Conservation (phyloP, 1,140 invertebrate species). For the Zaprionus lachaisei region DNA sequence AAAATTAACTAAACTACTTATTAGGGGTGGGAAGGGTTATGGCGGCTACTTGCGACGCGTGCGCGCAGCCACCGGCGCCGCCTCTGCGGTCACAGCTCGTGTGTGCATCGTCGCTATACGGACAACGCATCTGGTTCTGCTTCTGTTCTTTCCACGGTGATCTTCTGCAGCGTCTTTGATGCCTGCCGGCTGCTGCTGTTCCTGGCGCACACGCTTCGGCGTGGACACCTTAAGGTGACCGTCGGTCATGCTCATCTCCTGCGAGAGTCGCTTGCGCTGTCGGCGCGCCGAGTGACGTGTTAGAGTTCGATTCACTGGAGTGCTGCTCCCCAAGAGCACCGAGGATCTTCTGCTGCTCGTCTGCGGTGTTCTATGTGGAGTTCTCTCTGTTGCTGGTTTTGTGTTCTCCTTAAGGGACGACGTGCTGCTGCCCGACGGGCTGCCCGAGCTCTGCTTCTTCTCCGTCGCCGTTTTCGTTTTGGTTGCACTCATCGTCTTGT, state of each 20-base stretch:
- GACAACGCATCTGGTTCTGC: neutral
- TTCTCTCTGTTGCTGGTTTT: neutral
- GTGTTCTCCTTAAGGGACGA: constrained; percentile 68
- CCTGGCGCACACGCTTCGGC: constrained; percentile 56
- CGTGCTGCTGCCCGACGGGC: constrained; percentile 64
- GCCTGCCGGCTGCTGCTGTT: neutral
- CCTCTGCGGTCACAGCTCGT: neutral
- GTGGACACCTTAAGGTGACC: constrained; percentile 51
- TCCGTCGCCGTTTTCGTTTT: neutral
- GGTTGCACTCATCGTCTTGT: neutral
- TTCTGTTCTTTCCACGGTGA: constrained; percentile 27
- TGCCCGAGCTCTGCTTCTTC: constrained; percentile 29
- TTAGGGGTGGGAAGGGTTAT: neutral
- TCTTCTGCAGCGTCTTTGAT: constrained; percentile 10
- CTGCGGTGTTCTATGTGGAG: neutral
- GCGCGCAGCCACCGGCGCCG: constrained; percentile 1
- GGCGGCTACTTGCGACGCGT: constrained; percentile 24
- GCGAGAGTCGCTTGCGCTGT: constrained; percentile 60
- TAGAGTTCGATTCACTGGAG: constrained; percentile 25
- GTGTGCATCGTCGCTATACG: constrained; percentile 5
- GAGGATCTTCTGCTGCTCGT: constrained; percentile 5
- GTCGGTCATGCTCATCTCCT: constrained; percentile 64
- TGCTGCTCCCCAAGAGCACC: constrained; percentile 21
- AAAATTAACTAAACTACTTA: constrained; percentile 21
- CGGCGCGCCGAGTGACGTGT: constrained; percentile 63